phyloP scores from a whole-genome alignment of 2,113 vertebrate species.

The zebrafish (Danio rerio) region GRCz12tu NC_133197.1:5173501-5174000 shows the following conservation, averaged over 20 bases:
- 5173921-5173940: background rate
- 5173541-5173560: background rate
- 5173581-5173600: slow-evolving; percentile 45
- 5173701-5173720: background rate
- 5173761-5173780: background rate
- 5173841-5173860: background rate
- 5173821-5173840: background rate
- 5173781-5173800: background rate
- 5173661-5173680: background rate
- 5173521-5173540: too few relatives aligned
- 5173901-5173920: background rate
- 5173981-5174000: slow-evolving; percentile 34
- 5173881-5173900: background rate
- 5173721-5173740: background rate
- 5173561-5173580: slow-evolving; percentile 40
- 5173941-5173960: background rate
- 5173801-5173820: background rate
- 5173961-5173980: slow-evolving; percentile 22
- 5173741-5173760: too few relatives aligned
- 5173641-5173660: background rate
- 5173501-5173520: too few relatives aligned
- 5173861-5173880: background rate
- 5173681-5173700: background rate
- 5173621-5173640: slow-evolving; percentile 19
- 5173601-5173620: slow-evolving; percentile 18